These are phyloP conservation scores for Parnassius mnemosyne DNA, from an alignment of 2,888 invertebrate genomes.

Conservation along the genomic window DNA sequence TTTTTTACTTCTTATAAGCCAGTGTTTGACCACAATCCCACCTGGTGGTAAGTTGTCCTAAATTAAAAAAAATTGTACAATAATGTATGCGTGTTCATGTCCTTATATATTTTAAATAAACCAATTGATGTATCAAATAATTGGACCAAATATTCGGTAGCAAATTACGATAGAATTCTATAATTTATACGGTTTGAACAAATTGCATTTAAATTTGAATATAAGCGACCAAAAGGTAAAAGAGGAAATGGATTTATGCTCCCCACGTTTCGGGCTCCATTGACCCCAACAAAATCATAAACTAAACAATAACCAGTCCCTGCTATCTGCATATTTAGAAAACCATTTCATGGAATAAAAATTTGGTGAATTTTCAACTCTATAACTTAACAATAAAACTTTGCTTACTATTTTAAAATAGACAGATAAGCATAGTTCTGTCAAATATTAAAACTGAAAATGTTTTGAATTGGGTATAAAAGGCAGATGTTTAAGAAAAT, in stretches of 20 bases:
- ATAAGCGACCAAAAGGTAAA: constrained; percentile 1
- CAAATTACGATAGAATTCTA: no score
- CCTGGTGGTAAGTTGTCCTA: no score
- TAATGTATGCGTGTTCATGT: no score
- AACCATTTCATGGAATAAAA: constrained; percentile 5
- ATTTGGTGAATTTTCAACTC: constrained; percentile 1
- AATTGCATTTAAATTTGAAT: neutral
- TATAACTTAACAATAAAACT: constrained; percentile 4
- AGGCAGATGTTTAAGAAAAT: neutral
- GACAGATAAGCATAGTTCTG: neutral
- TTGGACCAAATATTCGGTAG: no score
- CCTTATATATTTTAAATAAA: no score
- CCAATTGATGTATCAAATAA: no score
- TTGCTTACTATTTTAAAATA: neutral
- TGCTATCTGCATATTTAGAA: constrained; percentile 53
- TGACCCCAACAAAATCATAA: constrained; percentile 49
- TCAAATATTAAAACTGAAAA: constrained; percentile 6
- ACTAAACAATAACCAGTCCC: constrained; percentile 47
- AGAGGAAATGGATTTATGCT: constrained; percentile 33
- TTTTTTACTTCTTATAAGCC: no score
- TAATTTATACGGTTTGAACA: neutral
- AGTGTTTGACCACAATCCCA: no score
- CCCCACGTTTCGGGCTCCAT: constrained; percentile 44
- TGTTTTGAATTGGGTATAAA: neutral
- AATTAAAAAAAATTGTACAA: no score